A percentile compares a stretch with the other conserved stretches of the same genome.
Evolutionary conservation across 2,888 invertebrate genomes (phyloP).

Genomic region (Pachliopta kotzebuea): DNA sequence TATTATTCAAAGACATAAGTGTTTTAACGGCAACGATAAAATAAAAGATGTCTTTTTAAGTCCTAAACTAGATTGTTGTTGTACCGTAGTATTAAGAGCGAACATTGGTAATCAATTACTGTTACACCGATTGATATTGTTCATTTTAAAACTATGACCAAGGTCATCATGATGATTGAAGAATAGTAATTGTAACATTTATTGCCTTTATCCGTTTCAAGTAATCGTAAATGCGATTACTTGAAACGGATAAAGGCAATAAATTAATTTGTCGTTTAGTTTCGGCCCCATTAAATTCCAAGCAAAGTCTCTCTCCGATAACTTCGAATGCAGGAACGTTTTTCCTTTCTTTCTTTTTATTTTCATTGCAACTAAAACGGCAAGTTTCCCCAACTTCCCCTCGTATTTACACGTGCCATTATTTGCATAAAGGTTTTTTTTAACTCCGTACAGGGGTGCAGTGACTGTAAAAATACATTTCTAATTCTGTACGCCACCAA

Average conservation of each 20-base stretch:
- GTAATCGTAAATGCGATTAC: slow-evolving; percentile 1
- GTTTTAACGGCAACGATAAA: not conserved
- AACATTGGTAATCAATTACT: not conserved
- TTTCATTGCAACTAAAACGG: slow-evolving; percentile 28
- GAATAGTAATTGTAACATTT: not conserved
- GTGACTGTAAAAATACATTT: slow-evolving; percentile 76
- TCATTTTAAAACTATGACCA: not conserved
- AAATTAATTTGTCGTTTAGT: slow-evolving; percentile 38
- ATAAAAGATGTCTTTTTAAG: too few relatives aligned
- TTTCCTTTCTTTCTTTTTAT: slow-evolving; percentile 22
- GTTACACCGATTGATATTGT: not conserved
- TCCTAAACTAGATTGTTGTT: too few relatives aligned
- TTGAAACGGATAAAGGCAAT: slow-evolving; percentile 8
- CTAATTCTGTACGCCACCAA: slow-evolving; percentile 70
- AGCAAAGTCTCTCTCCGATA: slow-evolving; percentile 29
- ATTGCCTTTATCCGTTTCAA: too few relatives aligned
- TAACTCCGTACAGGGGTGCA: slow-evolving; percentile 53
- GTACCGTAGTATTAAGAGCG: too few relatives aligned
- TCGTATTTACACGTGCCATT: slow-evolving; percentile 75
- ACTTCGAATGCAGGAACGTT: slow-evolving; percentile 25
- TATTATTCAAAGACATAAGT: too few relatives aligned
- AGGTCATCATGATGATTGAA: not conserved
- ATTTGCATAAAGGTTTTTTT: slow-evolving; percentile 78
- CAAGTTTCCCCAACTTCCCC: slow-evolving; percentile 53
- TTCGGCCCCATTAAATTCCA: slow-evolving; percentile 36